Base-by-base conservation (phyloP, 1,140 invertebrate genomes). In the Gryon sp. region DNA sequence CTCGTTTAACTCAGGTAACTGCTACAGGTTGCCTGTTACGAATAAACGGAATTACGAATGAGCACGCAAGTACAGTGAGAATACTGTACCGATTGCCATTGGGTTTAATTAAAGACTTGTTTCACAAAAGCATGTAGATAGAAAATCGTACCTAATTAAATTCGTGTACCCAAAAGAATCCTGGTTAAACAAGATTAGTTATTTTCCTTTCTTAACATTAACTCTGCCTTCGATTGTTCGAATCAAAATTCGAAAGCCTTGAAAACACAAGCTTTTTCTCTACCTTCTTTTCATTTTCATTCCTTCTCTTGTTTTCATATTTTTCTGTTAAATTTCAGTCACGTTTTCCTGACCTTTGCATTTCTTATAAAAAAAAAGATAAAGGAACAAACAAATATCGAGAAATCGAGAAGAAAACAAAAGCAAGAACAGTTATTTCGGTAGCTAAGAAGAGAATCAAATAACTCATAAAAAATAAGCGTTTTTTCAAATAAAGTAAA, bases 11-110 rank as follows among this genome's bases (percentile, higher is more conserved):
- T 63, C 65, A 76, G 74, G 52, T 70, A 65, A 76, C 74, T 38
- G 74, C 74, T 70, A 77, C 74, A 77, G 74, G 74, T 77, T 76
- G 74, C 59, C 53, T 65, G 65, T 70, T 76, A 66, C 59, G 65
- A 53, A 65, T 53, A 70, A 76, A 76, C 66, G 74, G 65, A 76
- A 76, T 76, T 76, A 76, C 74, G 65, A 70, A 76, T 43, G 66
- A 70, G 65, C 65, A 76, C 66, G 65, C 65, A 62, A 76, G 48
- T 63, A 60, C 30, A 70, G 53, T 41, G 52, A 69, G 73, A 76
- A 70, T 65, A 22, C 55, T 16, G 26, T 76, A 62, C 74, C 65
- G 53, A 70, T 77, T 76, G 52, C 66, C 38, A 57, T 76, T 66
- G 66, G 45, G 30, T 70, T 76, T 70, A 76, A 70, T 76, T 76